These are phyloP conservation scores for Exaiptasia diaphana DNA, from an alignment of 64 coral and sea anemone genomes.

Conservation along the genomic window DNA sequence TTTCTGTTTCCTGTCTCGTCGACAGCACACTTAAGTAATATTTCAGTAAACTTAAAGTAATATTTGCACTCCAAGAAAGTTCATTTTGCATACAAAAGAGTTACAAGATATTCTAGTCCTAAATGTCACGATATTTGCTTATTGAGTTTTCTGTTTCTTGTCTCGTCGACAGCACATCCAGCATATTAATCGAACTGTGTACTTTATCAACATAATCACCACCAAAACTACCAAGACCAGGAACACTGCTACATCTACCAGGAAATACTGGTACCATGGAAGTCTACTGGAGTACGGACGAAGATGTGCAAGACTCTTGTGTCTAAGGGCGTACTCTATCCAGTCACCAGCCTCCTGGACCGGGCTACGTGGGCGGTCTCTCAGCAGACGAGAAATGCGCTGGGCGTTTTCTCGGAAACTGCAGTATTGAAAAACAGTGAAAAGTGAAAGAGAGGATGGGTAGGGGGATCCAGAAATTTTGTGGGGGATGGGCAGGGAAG, in stretches of 20 bases:
- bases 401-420: slow-evolving; percentile 14
- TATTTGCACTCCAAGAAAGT: too few relatives aligned
- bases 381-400: slow-evolving; percentile 33
- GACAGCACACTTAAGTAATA: too few relatives aligned
- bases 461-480: not conserved
- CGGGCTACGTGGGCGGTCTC: slow-evolving; percentile 7
- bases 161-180: not conserved
- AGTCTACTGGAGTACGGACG: not conserved
- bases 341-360: slow-evolving; percentile 3
- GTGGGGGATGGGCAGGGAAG: too few relatives aligned
- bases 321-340: not conserved
- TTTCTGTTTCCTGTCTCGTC: too few relatives aligned
- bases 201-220: slow-evolving; percentile 5
- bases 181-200: not conserved
- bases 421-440: not conserved
- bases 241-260: slow-evolving; percentile 6
- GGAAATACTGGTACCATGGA: slow-evolving; percentile 13
- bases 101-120: too few relatives aligned
- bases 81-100: too few relatives aligned
- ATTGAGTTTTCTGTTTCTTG: not conserved
- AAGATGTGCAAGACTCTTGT: slow-evolving; percentile 1
- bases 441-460: not conserved
- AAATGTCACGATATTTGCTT: too few relatives aligned
- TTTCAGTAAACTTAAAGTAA: too few relatives aligned
- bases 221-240: not conserved